These are phyloP conservation scores for Alosa sapidissima DNA, from an alignment of 2,797 vertebrate species.

Conservation along the genomic window DNA sequence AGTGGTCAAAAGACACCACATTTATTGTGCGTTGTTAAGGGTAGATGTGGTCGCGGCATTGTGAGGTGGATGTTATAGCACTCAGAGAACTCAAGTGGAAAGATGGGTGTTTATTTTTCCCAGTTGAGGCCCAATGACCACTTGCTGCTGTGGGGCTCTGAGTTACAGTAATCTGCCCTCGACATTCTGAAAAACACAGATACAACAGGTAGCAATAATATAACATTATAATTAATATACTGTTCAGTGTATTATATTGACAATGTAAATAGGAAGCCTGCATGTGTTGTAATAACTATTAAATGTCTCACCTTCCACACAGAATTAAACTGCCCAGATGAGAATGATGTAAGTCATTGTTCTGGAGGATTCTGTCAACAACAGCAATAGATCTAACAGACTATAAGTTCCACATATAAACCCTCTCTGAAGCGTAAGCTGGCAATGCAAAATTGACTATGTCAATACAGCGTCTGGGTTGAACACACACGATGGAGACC, in stretches of 20 bases:
- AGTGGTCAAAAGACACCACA: too few relatives aligned
- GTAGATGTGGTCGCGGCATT: too few relatives aligned
- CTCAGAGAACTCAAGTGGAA: too few relatives aligned
- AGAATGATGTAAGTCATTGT: background rate
- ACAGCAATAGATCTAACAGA: background rate
- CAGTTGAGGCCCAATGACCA: too few relatives aligned
- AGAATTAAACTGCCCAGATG: background rate
- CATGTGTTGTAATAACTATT: background rate
- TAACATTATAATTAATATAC: background rate
- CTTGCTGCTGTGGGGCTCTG: background rate
- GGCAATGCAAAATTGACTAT: background rate
- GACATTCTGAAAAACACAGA: too few relatives aligned
- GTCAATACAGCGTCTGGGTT: too few relatives aligned
- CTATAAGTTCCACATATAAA: background rate
- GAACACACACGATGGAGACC: too few relatives aligned
- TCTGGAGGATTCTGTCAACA: background rate
- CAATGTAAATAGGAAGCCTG: background rate
- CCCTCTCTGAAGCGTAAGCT: background rate
- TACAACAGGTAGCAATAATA: background rate
- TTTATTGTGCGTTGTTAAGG: too few relatives aligned
- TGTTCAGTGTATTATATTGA: background rate
- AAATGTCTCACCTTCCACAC: background rate
- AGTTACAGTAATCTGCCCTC: background rate
- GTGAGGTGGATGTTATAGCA: too few relatives aligned
- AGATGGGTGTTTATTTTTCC: too few relatives aligned